phyloP scores from a whole-genome alignment of 2,888 invertebrate genomes.

The Apodemia duryi region DNA sequence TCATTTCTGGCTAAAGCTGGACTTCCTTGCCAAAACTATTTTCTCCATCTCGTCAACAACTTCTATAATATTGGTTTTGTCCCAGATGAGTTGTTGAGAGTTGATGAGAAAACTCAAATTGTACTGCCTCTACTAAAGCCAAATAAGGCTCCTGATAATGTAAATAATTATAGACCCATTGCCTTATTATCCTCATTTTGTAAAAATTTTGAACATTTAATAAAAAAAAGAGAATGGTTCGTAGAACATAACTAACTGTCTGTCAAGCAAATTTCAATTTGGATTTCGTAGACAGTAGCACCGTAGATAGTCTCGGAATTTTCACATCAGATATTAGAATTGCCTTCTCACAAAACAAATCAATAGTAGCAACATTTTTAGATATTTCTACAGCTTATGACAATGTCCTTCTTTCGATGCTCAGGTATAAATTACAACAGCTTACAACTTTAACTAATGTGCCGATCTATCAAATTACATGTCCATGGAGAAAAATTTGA shows the following conservation, averaged over 20 bases:
- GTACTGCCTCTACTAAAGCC: neutral
- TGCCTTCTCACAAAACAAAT: slow-evolving; percentile 16
- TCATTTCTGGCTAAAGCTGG: slow-evolving; percentile 4
- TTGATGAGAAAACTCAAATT: neutral
- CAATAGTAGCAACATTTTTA: slow-evolving; percentile 5
- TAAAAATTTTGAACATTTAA: neutral
- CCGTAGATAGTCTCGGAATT: too few relatives aligned
- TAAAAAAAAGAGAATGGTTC: neutral
- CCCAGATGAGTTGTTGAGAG: neutral
- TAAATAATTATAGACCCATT: neutral
- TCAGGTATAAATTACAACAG: slow-evolving; percentile 6
- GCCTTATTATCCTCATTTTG: neutral
- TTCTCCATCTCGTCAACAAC: neutral
- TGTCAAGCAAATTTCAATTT: neutral
- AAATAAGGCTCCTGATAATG: neutral
- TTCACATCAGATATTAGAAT: neutral
- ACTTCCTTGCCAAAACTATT: neutral
- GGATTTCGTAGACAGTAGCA: neutral
- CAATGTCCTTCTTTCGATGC: slow-evolving; percentile 13
- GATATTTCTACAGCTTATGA: slow-evolving; percentile 15
- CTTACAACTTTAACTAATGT: neutral
- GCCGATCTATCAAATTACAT: neutral
- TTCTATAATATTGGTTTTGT: neutral
- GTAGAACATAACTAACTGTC: neutral
- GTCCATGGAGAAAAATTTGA: neutral